phyloP scores from a whole-genome alignment of 2,888 invertebrate genomes.

The Synanthedon myopaeformis region DNA sequence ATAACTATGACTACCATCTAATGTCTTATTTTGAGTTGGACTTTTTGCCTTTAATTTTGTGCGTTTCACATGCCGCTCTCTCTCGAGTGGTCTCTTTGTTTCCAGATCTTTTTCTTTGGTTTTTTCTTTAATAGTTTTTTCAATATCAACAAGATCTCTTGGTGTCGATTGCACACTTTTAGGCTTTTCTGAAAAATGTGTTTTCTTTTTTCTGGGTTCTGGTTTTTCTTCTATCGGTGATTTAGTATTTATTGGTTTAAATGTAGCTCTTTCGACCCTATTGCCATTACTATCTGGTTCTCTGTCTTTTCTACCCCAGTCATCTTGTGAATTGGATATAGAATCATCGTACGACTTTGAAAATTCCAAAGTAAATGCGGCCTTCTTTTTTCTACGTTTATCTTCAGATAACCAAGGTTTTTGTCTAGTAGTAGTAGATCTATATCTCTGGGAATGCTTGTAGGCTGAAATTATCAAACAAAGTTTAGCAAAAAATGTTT shows the following conservation, averaged over 20 bases:
- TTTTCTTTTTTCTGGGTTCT: slow-evolving; percentile 50
- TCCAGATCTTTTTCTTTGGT: slow-evolving; percentile 51
- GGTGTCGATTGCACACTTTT: slow-evolving; percentile 57
- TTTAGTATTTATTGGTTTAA: slow-evolving; percentile 36
- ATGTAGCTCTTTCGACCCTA: slow-evolving; percentile 37
- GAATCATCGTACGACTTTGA: slow-evolving; percentile 71
- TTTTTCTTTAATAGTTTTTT: slow-evolving; percentile 54
- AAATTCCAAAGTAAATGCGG: slow-evolving; percentile 81
- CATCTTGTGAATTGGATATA: slow-evolving; percentile 62
- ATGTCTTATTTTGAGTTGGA: slow-evolving; percentile 52
- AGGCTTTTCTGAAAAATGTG: slow-evolving; percentile 58
- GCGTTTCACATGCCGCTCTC: slow-evolving; percentile 60
- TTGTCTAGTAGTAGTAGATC: slow-evolving; percentile 45
- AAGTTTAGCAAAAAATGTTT: not conserved
- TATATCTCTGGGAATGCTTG: slow-evolving; percentile 63
- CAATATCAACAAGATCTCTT: slow-evolving; percentile 45
- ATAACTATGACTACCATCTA: slow-evolving; percentile 39
- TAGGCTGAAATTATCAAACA: slow-evolving; percentile 34
- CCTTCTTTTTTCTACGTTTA: slow-evolving; percentile 76
- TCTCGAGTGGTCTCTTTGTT: slow-evolving; percentile 46
- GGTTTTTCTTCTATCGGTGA: slow-evolving; percentile 53
- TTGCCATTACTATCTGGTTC: slow-evolving; percentile 35
- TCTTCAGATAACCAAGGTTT: slow-evolving; percentile 77
- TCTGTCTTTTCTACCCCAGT: slow-evolving; percentile 50
- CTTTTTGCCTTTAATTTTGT: slow-evolving; percentile 63